Evolutionary conservation across 2,888 invertebrate genomes (phyloP).

Genomic region (Synergus japonicus): DNA sequence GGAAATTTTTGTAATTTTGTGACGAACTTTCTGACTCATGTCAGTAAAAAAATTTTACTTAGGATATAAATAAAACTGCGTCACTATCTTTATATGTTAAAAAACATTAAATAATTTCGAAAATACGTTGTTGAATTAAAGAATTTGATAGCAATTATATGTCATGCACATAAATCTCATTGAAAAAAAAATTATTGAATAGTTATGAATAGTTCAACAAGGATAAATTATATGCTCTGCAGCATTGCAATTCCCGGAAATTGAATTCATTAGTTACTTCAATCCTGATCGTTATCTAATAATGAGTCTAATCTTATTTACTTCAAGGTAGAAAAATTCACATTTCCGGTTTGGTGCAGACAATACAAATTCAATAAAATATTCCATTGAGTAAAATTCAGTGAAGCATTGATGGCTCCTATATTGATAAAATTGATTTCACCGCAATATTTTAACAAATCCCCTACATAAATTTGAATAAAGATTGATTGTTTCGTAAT

Average conservation of each 20-base stretch:
- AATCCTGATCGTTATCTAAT: neutral
- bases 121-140: neutral
- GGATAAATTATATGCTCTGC: neutral
- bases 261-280: neutral
- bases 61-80: neutral
- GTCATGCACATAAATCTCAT: too few species aligned
- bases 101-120: neutral
- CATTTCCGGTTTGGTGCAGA: neutral
- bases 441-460: neutral
- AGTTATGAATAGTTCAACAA: neutral
- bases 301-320: too few species aligned
- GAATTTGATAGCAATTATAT: too few species aligned
- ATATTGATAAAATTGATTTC: neutral
- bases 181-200: neutral
- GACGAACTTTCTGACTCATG: neutral
- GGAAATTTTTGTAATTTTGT: neutral
- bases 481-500: neutral
- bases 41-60: neutral
- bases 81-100: neutral
- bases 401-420: neutral
- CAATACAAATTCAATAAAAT: neutral
- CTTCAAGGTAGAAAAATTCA: neutral
- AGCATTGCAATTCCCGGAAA: neutral
- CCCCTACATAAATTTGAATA: neutral
- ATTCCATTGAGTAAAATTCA: neutral